Evolutionary conservation across 2,113 vertebrate species (phyloP).

Genomic region (Nothocercus julius): DNA sequence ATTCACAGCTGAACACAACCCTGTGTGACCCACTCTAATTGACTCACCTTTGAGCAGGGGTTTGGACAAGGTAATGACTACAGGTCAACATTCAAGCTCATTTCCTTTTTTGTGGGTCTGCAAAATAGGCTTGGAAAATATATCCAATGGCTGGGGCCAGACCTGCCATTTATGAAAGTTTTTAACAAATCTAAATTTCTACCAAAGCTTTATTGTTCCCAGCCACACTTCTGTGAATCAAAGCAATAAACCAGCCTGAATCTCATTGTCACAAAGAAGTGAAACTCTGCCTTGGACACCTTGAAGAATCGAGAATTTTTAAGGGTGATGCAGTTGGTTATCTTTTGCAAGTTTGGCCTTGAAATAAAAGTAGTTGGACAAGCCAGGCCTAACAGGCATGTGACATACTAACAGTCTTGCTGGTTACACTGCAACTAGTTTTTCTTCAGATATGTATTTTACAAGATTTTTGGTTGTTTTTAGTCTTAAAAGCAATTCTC

Average conservation of each 20-base stretch:
- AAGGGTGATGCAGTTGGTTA: background rate
- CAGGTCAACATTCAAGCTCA: background rate
- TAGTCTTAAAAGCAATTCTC: background rate
- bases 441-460: background rate
- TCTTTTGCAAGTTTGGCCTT: background rate
- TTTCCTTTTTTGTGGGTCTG: background rate
- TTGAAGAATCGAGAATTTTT: background rate
- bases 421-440: background rate
- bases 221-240: background rate
- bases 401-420: background rate
- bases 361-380: background rate
- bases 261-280: background rate
- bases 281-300: background rate
- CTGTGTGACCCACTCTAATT: background rate
- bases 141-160: background rate
- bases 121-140: background rate
- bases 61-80: background rate
- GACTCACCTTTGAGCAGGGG: background rate
- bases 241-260: background rate
- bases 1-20: background rate
- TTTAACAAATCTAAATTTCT: background rate
- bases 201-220: background rate
- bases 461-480: background rate
- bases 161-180: rapidly evolving
- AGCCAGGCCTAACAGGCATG: background rate